phyloP scores from a whole-genome alignment of 2,888 invertebrate genomes.

The Tetragonula carbonaria region DNA sequence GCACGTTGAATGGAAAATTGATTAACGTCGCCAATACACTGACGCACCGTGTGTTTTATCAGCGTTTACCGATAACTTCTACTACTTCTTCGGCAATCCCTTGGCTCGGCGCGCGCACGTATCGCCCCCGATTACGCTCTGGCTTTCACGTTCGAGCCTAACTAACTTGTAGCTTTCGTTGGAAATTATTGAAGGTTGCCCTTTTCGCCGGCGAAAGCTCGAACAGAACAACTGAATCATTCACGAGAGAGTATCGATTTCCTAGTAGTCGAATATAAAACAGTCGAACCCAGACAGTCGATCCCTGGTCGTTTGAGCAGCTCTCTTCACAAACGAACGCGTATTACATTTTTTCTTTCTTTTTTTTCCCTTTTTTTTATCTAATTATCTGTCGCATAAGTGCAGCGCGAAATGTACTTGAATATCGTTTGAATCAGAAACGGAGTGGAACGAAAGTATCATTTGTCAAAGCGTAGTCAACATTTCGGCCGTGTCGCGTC shows the following conservation, averaged over 20 bases:
- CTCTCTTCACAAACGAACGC: not conserved
- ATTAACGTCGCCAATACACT: conserved; percentile 54
- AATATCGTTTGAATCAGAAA: not conserved
- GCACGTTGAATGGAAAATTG: conserved; percentile 63
- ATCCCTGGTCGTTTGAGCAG: not conserved
- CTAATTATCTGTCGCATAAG: not conserved
- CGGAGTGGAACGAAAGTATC: not conserved
- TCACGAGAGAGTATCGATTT: conserved; percentile 5
- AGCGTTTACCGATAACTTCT: conserved; percentile 32
- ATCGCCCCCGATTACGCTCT: not conserved
- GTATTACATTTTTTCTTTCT: no score
- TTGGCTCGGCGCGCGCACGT: not conserved
- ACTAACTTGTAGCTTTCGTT: conserved; percentile 2
- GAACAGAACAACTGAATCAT: conserved; percentile 23
- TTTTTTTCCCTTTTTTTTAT: no score
- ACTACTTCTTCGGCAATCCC: not conserved
- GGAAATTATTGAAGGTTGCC: conserved; percentile 1
- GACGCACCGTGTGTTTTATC: conserved; percentile 47
- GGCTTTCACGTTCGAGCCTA: not conserved
- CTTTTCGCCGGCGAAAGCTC: not conserved
- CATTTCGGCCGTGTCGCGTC: not conserved
- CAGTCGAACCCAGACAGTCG: not conserved
- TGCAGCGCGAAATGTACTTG: not conserved
- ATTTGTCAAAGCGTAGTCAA: conserved; percentile 21
- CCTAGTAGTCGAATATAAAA: not conserved